Base-by-base conservation (phyloP, 2,888 invertebrate genomes). In the Caenorhabditis wallacei region DNA sequence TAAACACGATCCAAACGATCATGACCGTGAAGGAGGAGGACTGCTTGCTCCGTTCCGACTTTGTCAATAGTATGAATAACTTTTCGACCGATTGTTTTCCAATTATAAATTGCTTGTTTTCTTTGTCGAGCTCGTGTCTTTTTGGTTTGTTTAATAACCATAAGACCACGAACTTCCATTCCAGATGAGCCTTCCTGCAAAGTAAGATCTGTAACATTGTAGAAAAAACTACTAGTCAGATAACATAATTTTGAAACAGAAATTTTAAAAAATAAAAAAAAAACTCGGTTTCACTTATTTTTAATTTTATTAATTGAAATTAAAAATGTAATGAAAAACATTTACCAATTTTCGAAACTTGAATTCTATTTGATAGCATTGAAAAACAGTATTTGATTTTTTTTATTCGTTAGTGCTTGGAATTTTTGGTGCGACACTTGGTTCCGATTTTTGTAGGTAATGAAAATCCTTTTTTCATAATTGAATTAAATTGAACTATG, bases 131-230 rank as follows among this genome's bases (percentile, higher is more conserved):
- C 99, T 84, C 96, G 94, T 0, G 98, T 98, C 93, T 98, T 98
- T 85, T 95, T 96, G 92, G 97, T 97, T 87, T 96, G 96, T 93
- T 98, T 99, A 92, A 99, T 99, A 71, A 98, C 97, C 95, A 99
- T 96, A 2, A 99, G 96, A 0, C 97, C 98, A 13, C 87, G 82
- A 18, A 85, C 84, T 80, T 87, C 87, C 80, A 78, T 84, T 61
- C 85, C 88, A 20, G 80, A 78, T 43, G 79, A 75, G 37, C 78
- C 64, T 57, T 82, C 82, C 80, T 79, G 57, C 7, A 66, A 35
- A 35, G 30, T 20, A 22, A 48, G 13, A 13, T 22, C 24, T 40
- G 35, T n/a, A n/a, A n/a, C n/a, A n/a, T n/a, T n/a, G n/a, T n/a
- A n/a, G n/a, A n/a, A n/a, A n/a, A 56, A 43, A 35, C 35, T 7